These are phyloP conservation scores for Drosophila baimaii DNA, from an alignment of 1,140 invertebrate species.

Conservation along the genomic window DNA sequence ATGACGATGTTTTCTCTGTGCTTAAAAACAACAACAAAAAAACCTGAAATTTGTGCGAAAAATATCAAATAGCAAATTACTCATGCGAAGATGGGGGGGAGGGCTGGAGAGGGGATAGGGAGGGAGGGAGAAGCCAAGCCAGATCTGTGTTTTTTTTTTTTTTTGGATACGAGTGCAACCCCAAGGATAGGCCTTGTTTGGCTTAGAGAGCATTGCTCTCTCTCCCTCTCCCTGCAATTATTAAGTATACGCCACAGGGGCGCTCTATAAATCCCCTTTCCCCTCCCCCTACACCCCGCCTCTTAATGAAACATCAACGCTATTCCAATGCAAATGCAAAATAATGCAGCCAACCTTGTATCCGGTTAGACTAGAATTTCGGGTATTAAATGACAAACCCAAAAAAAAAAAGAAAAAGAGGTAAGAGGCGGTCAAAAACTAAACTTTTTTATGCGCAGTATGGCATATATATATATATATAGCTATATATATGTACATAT, in stretches of 20 bases:
- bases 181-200: slow-evolving; percentile 1
- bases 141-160: too few relatives aligned
- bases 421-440: slow-evolving; percentile 54
- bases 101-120: neutral
- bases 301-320: too few relatives aligned
- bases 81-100: slow-evolving; percentile 56
- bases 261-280: too few relatives aligned
- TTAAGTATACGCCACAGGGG: slow-evolving; percentile 33
- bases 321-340: slow-evolving; percentile 68
- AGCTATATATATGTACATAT: slow-evolving; percentile 19
- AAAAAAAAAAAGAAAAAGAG: too few relatives aligned
- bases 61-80: slow-evolving; percentile 82
- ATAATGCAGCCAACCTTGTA: slow-evolving; percentile 83
- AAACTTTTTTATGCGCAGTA: slow-evolving; percentile 53
- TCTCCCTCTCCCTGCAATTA: neutral
- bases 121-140: neutral
- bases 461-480: slow-evolving; percentile 14
- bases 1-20: slow-evolving; percentile 13
- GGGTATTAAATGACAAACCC: slow-evolving; percentile 83
- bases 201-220: neutral
- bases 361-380: slow-evolving; percentile 84
- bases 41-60: slow-evolving; percentile 48
- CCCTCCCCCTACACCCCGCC: too few relatives aligned
- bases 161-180: neutral
- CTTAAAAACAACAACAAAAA: slow-evolving; percentile 22